Base-by-base conservation (phyloP, 37 sponge, comb jelly and placozoan genomes). In the Crambe crambe region DNA sequence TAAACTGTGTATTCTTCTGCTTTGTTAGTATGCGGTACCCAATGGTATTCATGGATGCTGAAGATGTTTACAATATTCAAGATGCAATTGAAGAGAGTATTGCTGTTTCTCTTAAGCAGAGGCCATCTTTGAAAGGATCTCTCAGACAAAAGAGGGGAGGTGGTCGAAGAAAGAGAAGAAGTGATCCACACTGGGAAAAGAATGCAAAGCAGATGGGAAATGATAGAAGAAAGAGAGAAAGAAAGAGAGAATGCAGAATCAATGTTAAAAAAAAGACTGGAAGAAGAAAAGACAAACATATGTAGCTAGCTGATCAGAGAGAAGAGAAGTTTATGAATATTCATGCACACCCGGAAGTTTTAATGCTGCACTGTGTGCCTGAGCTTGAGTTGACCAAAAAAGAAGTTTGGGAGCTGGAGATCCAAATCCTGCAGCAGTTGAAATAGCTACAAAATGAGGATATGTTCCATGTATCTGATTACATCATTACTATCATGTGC, bases 81-180 rank as follows among this genome's bases (percentile, higher is more conserved):
- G 37, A 70, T 31, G 39, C 18, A 26, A 29, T 70, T 17, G 72
- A 70, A 70, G 39, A 74, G 31, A 6, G 21, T 17, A 74, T 47
- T 22, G 54, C 15, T 22, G 9, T 22, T 35, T 56, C 37, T 58
- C 59, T 76, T 37, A 17, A n/a, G 36, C 26, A 21, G 41, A 76
- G 77, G 57, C 51, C 51, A 6, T 47, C 51, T 15, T 12, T 47
- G 12, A 47, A 47, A 47, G 6, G 10, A 15, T 6, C 51, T 15
- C 51, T 47, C 6, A 47, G 51, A 12, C 12, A 15, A 15, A 12
- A 47, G 10, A 12, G 6, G 51, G 12, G 12, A 6, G 12, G 12
- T 15, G 51, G 12, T 47, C 10, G 51, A 6, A 47, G 51, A 47
- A 47, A 47, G 51, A 47, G 51, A 47, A 6, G 6, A 47, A 47